Conservation (phyloP, 2,888 invertebrate species). For the Macrosoma leucophasiata region DNA sequence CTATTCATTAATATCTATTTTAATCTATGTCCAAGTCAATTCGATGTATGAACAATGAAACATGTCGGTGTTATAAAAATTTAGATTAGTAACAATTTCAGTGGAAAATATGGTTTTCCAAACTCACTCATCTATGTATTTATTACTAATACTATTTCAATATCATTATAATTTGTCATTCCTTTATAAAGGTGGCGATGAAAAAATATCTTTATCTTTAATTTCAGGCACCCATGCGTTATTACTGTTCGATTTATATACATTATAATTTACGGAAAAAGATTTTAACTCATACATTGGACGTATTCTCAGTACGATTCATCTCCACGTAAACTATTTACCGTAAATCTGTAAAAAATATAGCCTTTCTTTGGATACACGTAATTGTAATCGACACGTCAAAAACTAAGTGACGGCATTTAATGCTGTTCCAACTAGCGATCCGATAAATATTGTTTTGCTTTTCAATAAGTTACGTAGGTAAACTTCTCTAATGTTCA, state of each 20-base stretch:
- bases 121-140: conserved; percentile 14
- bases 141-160: conserved; percentile 29
- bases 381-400: conserved; percentile 44
- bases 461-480: conserved; percentile 38
- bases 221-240: conserved; percentile 63
- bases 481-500: conserved; percentile 40
- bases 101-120: conserved; percentile 5
- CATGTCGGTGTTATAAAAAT: conserved; percentile 6
- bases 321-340: conserved; percentile 48
- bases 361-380: conserved; percentile 57
- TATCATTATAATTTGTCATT: conserved; percentile 34
- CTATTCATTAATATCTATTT: conserved; percentile 4
- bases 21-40: conserved; percentile 16
- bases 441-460: conserved; percentile 46
- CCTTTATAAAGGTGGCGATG: conserved; percentile 46
- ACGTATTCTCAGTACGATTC: conserved; percentile 54
- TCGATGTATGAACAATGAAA: conserved; percentile 15
- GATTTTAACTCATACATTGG: conserved; percentile 50
- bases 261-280: conserved; percentile 44
- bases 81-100: conserved; percentile 5
- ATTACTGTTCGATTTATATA: conserved; percentile 44
- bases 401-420: conserved; percentile 55
- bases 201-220: conserved; percentile 59
- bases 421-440: conserved; percentile 54
- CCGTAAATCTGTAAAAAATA: conserved; percentile 71